Percentiles rank a stretch among this genome's conserved stretches.
Conservation (phyloP, 35 echinoderm and acorn worm species). For the Amphiura filiformis region DNA sequence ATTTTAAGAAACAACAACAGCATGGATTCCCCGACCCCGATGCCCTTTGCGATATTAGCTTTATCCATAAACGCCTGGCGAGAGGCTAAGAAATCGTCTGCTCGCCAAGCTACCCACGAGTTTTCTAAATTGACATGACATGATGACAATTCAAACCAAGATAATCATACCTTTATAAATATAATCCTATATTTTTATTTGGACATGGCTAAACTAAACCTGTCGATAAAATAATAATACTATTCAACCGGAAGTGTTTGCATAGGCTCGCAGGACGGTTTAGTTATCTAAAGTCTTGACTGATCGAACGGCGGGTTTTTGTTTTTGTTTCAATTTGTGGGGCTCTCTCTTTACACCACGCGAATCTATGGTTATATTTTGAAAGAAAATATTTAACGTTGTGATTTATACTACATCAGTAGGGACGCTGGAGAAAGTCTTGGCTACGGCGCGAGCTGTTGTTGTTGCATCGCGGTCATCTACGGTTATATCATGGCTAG, state of each 20-base stretch:
- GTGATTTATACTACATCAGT: conserved; percentile 44
- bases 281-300: not conserved
- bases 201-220: conserved; percentile 7
- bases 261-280: not conserved
- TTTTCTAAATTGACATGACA: not conserved
- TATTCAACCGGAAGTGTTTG: conserved; percentile 1
- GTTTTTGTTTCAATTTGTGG: conserved; percentile 53
- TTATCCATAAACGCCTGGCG: not conserved
- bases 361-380: conserved; percentile 35
- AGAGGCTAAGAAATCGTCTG: not conserved
- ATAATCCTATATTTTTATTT: not conserved
- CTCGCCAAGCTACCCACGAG: not conserved
- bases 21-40: not conserved
- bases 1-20: not conserved
- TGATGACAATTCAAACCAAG: not conserved
- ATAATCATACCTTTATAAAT: not conserved
- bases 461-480: not conserved
- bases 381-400: conserved; percentile 51
- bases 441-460: not conserved
- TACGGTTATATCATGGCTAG: not conserved
- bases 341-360: conserved; percentile 19
- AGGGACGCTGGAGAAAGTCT: conserved; percentile 14
- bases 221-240: conserved; percentile 15
- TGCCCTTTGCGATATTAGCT: not conserved
- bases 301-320: conserved; percentile 2